Evolutionary conservation across 1,140 invertebrate species (phyloP).

Genomic region (Lamellibrachia luymesi): DNA sequence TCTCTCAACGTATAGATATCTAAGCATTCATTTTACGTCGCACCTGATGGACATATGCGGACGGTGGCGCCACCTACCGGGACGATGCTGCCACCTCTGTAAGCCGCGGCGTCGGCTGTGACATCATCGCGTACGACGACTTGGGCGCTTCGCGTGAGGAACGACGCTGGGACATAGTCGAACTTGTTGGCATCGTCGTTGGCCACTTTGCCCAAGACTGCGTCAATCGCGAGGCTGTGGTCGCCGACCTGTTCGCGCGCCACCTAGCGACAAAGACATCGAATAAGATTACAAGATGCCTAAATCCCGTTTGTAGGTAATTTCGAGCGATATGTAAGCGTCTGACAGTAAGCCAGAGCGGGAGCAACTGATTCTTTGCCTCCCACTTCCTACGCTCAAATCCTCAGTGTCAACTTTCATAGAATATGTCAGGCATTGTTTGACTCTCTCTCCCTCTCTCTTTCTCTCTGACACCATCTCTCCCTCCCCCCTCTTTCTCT

Average conservation of each 20-base stretch:
- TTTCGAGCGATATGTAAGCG: background rate
- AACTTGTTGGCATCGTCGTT: background rate
- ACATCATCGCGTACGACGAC: background rate
- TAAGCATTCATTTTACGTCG: no score
- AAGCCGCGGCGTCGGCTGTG: background rate
- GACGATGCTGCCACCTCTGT: background rate
- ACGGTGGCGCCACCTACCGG: background rate
- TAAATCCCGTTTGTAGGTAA: background rate
- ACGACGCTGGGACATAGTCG: background rate
- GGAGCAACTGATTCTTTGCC: no score
- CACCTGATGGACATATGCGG: no score
- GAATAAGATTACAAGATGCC: background rate
- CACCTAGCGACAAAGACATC: background rate
- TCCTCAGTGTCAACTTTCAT: no score
- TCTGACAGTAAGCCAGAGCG: background rate
- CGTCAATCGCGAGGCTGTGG: background rate
- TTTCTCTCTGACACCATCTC: no score
- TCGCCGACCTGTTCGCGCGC: background rate
- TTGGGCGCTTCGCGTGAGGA: background rate
- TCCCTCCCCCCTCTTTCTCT: no score
- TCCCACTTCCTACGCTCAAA: no score
- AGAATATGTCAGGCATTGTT: no score
- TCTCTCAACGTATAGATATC: no score
- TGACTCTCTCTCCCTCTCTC: no score
- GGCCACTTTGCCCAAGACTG: background rate